A percentile compares a stretch with the other conserved stretches of the same genome.
phyloP scores from a whole-genome alignment of 1,140 invertebrate genomes.

The Pseudomyrmex concolor region DNA sequence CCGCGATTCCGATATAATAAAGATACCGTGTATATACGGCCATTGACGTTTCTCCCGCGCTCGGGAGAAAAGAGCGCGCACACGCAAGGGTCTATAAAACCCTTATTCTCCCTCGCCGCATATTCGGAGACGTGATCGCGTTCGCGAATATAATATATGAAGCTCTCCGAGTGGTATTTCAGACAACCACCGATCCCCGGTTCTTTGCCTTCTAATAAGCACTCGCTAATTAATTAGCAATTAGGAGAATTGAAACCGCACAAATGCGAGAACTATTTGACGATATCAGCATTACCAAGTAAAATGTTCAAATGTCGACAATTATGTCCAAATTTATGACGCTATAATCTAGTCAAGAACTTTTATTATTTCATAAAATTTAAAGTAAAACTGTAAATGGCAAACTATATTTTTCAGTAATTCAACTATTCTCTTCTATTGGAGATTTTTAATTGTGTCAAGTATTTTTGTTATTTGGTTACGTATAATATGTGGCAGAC shows the following conservation, averaged over 20 bases:
- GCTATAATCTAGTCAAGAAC: background rate
- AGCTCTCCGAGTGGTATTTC: conserved; percentile 19
- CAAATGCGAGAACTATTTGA: background rate
- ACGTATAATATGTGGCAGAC: background rate
- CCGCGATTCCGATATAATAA: conserved; percentile 41
- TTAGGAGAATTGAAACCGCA: conserved; percentile 33
- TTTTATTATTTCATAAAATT: background rate
- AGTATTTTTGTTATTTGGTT: background rate
- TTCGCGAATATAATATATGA: conserved; percentile 36
- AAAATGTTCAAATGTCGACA: conserved; percentile 18
- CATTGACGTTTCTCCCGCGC: conserved; percentile 14
- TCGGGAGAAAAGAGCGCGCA: background rate
- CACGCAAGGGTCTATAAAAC: conserved; percentile 24
- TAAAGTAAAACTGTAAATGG: background rate
- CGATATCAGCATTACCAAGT: conserved; percentile 1
- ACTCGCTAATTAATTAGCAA: conserved; percentile 50
- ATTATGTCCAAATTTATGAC: background rate
- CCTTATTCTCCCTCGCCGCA: background rate
- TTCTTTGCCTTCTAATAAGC: conserved; percentile 35
- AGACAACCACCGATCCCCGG: background rate
- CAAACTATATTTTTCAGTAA: background rate
- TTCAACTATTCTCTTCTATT: background rate
- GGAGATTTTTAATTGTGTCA: conserved; percentile 14
- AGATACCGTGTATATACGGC: conserved; percentile 40
- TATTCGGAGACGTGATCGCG: conserved; percentile 24